Conservation (phyloP, 2,113 vertebrate species). For the Tychaedon coryphoeus region DNA sequence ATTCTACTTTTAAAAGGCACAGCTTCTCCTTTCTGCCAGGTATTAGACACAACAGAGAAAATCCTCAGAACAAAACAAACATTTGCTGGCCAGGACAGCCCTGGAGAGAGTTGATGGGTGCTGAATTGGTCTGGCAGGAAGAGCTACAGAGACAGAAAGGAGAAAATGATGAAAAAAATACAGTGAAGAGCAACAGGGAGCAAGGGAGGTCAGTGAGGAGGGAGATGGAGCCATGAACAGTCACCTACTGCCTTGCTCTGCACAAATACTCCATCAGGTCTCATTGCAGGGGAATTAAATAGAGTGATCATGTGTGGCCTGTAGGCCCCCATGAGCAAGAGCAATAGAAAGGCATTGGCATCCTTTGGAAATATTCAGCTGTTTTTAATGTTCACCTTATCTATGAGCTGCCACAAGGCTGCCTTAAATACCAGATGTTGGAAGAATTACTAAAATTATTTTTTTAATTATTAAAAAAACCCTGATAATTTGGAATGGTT, state of each 20-base stretch:
- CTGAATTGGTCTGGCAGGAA: neutral
- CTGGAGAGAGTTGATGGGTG: neutral
- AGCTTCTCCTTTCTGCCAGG: neutral
- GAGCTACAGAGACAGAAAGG: neutral
- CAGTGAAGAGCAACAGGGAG: fast-evolving
- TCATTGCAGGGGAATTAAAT: neutral
- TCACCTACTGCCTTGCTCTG: neutral
- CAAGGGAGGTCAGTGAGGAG: neutral
- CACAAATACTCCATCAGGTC: neutral
- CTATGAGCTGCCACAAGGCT: neutral
- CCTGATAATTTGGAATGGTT: fast-evolving
- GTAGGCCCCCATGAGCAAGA: neutral
- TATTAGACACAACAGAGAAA: neutral
- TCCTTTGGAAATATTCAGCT: neutral
- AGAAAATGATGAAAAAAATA: neutral
- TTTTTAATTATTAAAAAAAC: neutral
- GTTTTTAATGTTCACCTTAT: neutral
- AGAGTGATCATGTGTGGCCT: neutral
- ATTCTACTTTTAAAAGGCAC: neutral
- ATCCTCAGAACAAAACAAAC: neutral
- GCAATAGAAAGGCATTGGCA: neutral
- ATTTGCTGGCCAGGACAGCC: neutral
- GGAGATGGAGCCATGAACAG: neutral
- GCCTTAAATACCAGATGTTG: neutral
- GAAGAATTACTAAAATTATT: neutral